Evolutionary conservation across 2,113 vertebrate species (phyloP), one percentile per base, ranked within the genome.

Genomic region (Serilophus lunatus): DNA sequence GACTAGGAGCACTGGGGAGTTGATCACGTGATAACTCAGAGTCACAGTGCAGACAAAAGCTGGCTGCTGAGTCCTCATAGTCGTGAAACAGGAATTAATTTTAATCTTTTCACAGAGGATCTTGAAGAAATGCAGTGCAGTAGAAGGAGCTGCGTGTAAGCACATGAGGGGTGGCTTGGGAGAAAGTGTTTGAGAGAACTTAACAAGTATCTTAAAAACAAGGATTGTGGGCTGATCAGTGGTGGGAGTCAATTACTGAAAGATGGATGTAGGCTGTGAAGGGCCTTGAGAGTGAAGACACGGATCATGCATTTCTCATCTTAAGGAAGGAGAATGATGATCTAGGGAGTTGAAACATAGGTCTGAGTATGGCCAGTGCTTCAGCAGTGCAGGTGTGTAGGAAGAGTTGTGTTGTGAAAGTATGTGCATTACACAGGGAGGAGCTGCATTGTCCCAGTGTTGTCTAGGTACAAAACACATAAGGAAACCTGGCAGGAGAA

Each of bases 261-360:
- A 63, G 45, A 54, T 50, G 68, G 63, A 69, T 0, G 4, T 69
- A 65, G 68, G 57, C 71, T 93, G 71, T 68, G 31, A 61, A 86
- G n/a, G 86, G 16, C 60, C 51, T 74, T 81, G 54, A 49, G 42
- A 36, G 25, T 1, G 2, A 77, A 72, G 71, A 44, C 6, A 5
- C 14, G 20, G 35, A 86, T 45, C 7, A 8, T 77, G 18, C 33
- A 12, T 83, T 69, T 72, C 36, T 69, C 9, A 0, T 63, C 54
- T 42, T 42, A 35, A 68, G 38, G 26, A 76, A 13, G 14, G 9
- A 19, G 15, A 82, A 36, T 5, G 1, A 17, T 56, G 40, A 24
- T 72, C 14, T 86, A 10, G 2, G 1, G 31, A 57, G 31, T 8
- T 70, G 12, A 74, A 80, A 45, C 0, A 0, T 26, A 26, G 25